Base-by-base conservation (phyloP, 64 coral and sea anemone species). In the Porites lutea region DNA sequence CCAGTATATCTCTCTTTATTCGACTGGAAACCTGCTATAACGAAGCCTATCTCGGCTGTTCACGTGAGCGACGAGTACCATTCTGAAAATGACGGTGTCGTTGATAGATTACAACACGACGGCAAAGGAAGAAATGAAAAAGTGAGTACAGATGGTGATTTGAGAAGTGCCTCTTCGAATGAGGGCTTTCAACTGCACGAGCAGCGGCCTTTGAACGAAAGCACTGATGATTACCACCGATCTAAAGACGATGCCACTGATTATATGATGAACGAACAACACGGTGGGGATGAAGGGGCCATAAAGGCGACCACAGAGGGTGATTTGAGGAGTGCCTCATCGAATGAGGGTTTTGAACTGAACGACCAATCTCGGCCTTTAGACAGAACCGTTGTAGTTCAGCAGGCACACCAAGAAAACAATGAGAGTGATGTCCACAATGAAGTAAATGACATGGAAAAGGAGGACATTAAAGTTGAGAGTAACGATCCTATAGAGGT, bases 1-100 rank as follows among this genome's bases (percentile, higher is more conserved):
- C 88, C 88, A 6, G 88, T 90, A 46, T 90, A 90, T 53, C 52
- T 90, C 0, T 80, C 88, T 18, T 49, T 90, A 11, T 52, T 90
- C 48, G 79, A 76, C 80, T 61, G 88, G 13, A 74, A 45, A 16
- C 72, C 72, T 4, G 72, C 72, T 46, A 45, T 74, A 48, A 74
- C 72, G 11, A 74, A 16, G 72, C 72, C 72, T 13, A 37, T 49
- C 72, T 16, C 43, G 44, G 54, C 54, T 1, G 46, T 12, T 7
- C 71, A 44, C 45, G 71, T 74, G 43, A 74, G 71, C 71, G 71
- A 15, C 5, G 72, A 74, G 10, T 48, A 45, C 72, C 43, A 15
- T 57, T 12, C 7, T 3, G 72, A 74, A 16, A 13, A 15, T 48
- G 72, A 48, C 37, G 48, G 18, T 13, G 72, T 47, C 43, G 72